Percentiles rank a stretch among this genome's conserved stretches.
Evolutionary conservation across 1,140 invertebrate species (phyloP).

Genomic region (Ceratina australensis): DNA sequence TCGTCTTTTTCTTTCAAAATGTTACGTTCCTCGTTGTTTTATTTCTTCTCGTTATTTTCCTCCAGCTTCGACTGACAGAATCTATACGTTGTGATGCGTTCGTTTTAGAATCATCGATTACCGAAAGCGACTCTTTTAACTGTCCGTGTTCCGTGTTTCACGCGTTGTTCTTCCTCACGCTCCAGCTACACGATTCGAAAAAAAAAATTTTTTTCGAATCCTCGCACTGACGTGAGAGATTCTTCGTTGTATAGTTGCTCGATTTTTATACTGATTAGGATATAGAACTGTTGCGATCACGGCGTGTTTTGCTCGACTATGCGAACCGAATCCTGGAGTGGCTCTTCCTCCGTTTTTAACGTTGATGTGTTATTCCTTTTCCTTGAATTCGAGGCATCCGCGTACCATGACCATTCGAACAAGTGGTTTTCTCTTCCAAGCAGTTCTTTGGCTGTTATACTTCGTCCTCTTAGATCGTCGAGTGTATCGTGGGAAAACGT

Average conservation of each 20-base stretch:
- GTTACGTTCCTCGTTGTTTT: not conserved
- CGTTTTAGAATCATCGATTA: conserved; percentile 57
- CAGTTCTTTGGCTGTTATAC: conserved; percentile 4
- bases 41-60: not conserved
- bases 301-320: conserved; percentile 34
- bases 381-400: conserved; percentile 6
- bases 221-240: conserved; percentile 24
- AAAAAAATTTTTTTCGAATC: not conserved
- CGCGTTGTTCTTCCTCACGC: conserved; percentile 43
- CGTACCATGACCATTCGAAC: conserved; percentile 10
- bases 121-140: conserved; percentile 41
- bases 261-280: conserved; percentile 51
- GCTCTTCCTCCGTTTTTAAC: conserved; percentile 25
- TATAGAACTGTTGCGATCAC: conserved; percentile 43
- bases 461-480: not conserved
- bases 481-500: not conserved
- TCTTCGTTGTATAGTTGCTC: conserved; percentile 54
- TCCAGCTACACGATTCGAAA: conserved; percentile 30
- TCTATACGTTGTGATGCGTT: conserved; percentile 37
- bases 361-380: conserved; percentile 40
- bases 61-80: conserved; percentile 28
- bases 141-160: conserved; percentile 23
- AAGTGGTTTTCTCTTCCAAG: no score
- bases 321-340: conserved; percentile 7
- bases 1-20: conserved; percentile 19